phyloP scores from a whole-genome alignment of 2,888 invertebrate genomes.

The Colostygia pectinataria region DNA sequence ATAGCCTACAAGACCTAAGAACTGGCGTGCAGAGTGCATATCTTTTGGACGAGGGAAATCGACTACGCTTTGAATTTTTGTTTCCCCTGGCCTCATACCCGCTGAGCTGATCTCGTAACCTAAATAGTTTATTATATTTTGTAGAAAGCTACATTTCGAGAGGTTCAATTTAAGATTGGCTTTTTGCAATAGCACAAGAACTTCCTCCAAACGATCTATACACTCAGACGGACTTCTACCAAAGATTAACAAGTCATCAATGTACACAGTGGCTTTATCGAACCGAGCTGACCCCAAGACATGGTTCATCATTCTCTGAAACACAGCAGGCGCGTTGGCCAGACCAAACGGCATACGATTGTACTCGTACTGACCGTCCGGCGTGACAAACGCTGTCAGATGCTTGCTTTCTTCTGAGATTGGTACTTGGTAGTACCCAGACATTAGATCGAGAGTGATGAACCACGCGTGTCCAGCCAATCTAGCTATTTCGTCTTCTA shows the following conservation, averaged over 20 bases:
- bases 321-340: background rate
- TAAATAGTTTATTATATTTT: background rate
- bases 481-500: background rate
- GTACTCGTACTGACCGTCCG: background rate
- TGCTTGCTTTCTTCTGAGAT: background rate
- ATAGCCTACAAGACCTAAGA: background rate
- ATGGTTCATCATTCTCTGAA: background rate
- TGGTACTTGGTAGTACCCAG: conserved; percentile 2
- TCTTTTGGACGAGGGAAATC: background rate
- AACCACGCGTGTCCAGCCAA: background rate
- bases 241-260: background rate
- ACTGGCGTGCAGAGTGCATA: background rate
- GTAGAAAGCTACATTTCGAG: background rate
- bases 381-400: background rate
- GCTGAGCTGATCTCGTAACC: background rate
- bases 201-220: background rate
- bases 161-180: background rate
- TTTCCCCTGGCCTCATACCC: background rate
- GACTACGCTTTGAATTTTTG: background rate
- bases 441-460: background rate
- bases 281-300: background rate
- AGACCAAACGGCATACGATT: background rate
- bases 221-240: background rate
- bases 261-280: background rate
- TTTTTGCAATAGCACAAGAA: background rate